Evolutionary conservation across 2,888 invertebrate genomes (phyloP).

Genomic region (Spilosoma lubricipeda): DNA sequence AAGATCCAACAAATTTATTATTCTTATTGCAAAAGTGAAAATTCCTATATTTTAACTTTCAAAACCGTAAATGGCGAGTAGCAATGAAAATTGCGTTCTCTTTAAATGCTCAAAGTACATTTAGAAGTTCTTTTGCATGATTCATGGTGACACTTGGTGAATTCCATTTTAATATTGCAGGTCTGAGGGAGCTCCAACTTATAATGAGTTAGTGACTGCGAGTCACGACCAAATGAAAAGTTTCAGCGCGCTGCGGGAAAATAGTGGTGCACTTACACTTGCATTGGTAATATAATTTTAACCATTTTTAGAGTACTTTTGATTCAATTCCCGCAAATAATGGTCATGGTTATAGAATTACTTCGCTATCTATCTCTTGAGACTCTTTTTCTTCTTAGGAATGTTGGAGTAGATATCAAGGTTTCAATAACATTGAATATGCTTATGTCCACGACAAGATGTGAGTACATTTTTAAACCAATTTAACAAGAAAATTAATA

Average conservation of each 20-base stretch:
- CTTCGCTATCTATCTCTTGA: too few species aligned
- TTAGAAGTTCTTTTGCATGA: slow-evolving; percentile 25
- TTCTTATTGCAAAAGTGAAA: neutral
- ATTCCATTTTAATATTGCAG: slow-evolving; percentile 29
- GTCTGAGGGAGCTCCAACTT: slow-evolving; percentile 35
- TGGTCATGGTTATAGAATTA: too few species aligned
- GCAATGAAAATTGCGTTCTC: slow-evolving; percentile 2
- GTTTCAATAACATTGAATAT: too few species aligned
- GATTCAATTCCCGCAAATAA: neutral
- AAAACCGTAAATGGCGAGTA: neutral
- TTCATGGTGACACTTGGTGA: slow-evolving; percentile 38
- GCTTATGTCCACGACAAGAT: too few species aligned
- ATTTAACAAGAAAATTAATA: too few species aligned
- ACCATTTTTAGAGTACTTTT: neutral
- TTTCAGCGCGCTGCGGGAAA: slow-evolving; percentile 14
- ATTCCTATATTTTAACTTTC: neutral
- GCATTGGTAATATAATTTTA: neutral
- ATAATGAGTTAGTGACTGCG: slow-evolving; percentile 54
- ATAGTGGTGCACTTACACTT: neutral
- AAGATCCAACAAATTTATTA: too few species aligned
- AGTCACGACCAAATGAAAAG: slow-evolving; percentile 50
- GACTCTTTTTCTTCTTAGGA: too few species aligned
- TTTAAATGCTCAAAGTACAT: slow-evolving; percentile 11
- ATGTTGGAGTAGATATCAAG: too few species aligned
- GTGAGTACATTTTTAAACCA: too few species aligned